phyloP scores from a whole-genome alignment of 2,113 vertebrate species.

The Corythaeola cristata region DNA sequence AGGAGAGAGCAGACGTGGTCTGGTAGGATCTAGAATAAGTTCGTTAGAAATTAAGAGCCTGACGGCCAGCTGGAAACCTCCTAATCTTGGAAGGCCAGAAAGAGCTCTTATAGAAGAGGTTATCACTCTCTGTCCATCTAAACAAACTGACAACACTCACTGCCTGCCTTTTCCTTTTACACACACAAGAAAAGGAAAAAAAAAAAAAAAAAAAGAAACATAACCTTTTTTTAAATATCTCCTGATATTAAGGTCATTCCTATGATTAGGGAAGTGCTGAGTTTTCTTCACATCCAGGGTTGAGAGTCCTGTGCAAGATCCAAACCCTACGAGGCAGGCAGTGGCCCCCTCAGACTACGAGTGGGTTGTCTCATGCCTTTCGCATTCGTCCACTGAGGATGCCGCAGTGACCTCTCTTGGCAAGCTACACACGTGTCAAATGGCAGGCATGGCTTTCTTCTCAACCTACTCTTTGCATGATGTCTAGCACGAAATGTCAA shows the following conservation, averaged over 20 bases:
- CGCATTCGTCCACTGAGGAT: not conserved
- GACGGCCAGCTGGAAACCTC: constrained; percentile 1
- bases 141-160: not conserved
- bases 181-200: not conserved
- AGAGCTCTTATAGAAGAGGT: not conserved
- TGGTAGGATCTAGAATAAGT: constrained; percentile 4
- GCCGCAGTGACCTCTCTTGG: constrained; percentile 36
- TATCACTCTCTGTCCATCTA: not conserved
- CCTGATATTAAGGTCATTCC: not conserved
- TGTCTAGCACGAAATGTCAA: not conserved
- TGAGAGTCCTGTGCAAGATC: not conserved
- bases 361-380: not conserved
- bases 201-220: not conserved
- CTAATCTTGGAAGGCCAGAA: not conserved
- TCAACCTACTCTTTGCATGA: not conserved
- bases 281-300: not conserved
- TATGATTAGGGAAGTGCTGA: not conserved
- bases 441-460: not conserved
- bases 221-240: not conserved
- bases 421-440: not conserved
- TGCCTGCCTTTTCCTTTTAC: not conserved
- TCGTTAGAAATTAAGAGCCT: constrained; percentile 3
- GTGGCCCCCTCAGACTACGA: not conserved
- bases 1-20: constrained; percentile 1
- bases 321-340: not conserved